Evolutionary conservation across 2,113 vertebrate genomes (phyloP).

Genomic region (Erythrocebus patas): DNA sequence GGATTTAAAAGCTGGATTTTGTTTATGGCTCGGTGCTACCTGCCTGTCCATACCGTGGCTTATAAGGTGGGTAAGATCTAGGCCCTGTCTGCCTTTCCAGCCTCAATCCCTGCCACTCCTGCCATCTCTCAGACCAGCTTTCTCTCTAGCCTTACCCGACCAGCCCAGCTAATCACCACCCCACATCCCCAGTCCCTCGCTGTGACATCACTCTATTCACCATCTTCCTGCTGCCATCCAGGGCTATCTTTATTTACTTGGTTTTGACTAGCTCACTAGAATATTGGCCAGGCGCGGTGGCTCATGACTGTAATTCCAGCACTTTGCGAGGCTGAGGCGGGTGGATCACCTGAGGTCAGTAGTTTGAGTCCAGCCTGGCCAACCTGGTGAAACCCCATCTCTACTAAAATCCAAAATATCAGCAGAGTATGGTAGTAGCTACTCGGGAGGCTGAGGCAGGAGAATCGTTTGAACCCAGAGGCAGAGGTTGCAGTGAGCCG

Average conservation of each 20-base stretch:
- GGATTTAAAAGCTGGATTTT: neutral
- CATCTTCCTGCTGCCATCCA: neutral
- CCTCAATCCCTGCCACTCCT: neutral
- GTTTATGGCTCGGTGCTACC: neutral
- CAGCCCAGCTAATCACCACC: neutral
- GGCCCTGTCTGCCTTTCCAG: neutral
- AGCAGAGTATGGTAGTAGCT: too few relatives aligned
- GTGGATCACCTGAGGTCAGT: too few relatives aligned
- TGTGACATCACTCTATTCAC: too few relatives aligned
- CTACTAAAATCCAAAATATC: too few relatives aligned
- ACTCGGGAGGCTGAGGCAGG: too few relatives aligned
- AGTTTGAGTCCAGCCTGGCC: too few relatives aligned
- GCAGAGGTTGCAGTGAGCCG: too few relatives aligned
- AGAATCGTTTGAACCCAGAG: too few relatives aligned
- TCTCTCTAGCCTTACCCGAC: neutral
- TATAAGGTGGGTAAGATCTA: accelerated
- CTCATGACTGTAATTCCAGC: too few relatives aligned
- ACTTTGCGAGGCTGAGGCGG: too few relatives aligned
- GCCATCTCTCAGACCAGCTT: neutral
- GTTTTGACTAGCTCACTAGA: neutral
- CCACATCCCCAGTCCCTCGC: accelerated
- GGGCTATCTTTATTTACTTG: neutral
- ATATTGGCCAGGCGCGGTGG: too few relatives aligned
- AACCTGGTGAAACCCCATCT: too few relatives aligned
- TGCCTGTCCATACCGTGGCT: neutral